These are phyloP conservation scores for Dilophus febrilis DNA, from an alignment of 2,888 invertebrate species.

Conservation along the genomic window DNA sequence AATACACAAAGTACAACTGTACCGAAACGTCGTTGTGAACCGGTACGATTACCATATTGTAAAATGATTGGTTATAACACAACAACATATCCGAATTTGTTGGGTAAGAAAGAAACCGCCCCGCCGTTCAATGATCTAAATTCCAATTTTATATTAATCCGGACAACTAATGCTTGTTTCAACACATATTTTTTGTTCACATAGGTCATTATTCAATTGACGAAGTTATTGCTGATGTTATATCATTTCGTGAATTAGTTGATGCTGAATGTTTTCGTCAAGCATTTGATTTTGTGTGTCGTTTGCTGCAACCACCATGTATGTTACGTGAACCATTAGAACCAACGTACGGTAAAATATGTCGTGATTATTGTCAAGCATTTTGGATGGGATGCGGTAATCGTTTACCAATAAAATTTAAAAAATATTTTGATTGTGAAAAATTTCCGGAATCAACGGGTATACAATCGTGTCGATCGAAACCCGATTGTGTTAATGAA, in stretches of 20 bases:
- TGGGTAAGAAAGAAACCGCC: conserved; percentile 48
- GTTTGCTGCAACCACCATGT: conserved; percentile 69
- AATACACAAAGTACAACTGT: conserved; percentile 30
- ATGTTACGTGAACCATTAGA: conserved; percentile 42
- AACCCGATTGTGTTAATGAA: conserved; percentile 65
- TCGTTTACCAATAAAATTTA: conserved; percentile 51
- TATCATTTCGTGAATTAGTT: conserved; percentile 68
- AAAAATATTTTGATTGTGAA: conserved; percentile 57
- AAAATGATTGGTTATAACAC: conserved; percentile 55
- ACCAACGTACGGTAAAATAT: conserved; percentile 30
- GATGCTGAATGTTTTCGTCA: conserved; percentile 80
- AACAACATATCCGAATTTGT: conserved; percentile 69
- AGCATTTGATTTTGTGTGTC: conserved; percentile 80
- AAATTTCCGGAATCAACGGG: conserved; percentile 65
- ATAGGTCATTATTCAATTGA: conserved; percentile 37
- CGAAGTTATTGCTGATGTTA: conserved; percentile 56
- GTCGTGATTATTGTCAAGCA: conserved; percentile 68
- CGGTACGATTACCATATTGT: conserved; percentile 51
- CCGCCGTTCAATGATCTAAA: too few species aligned
- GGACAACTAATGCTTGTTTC: conserved; percentile 18
- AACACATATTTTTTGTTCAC: conserved; percentile 35
- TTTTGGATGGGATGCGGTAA: conserved; percentile 71
- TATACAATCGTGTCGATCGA: conserved; percentile 52
- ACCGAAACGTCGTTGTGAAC: conserved; percentile 47
- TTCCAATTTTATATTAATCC: conserved; percentile 11